Percentiles rank a stretch among this genome's conserved stretches.
Evolutionary conservation across 2,113 vertebrate genomes (phyloP).

Genomic region (Montifringilla adamsi): DNA sequence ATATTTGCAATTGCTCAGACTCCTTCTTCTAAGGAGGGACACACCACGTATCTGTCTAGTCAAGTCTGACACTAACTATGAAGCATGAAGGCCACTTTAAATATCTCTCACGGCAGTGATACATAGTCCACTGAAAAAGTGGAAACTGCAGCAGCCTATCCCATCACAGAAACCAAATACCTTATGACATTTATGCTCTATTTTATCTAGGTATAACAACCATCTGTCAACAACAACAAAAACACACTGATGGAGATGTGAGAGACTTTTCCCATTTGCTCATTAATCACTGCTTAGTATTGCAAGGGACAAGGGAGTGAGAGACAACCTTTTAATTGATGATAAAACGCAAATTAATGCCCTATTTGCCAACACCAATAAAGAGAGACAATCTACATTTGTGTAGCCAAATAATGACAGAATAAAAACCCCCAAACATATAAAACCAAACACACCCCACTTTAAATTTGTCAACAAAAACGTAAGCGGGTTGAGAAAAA

Average conservation of each 20-base stretch:
- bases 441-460: not conserved
- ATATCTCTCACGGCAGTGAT: not conserved
- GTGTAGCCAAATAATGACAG: not conserved
- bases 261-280: not conserved
- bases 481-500: not conserved
- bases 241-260: not conserved
- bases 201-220: conserved; percentile 18
- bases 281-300: not conserved
- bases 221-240: conserved; percentile 15
- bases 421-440: not conserved
- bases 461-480: not conserved
- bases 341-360: not conserved
- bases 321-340: not conserved
- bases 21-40: not conserved
- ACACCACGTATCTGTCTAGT: not conserved
- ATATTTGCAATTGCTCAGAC: not conserved
- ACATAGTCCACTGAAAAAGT: not conserved
- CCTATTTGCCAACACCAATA: conserved; percentile 21
- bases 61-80: not conserved
- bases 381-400: not conserved
- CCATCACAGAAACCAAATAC: not conserved
- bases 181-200: not conserved
- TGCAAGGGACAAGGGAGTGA: not conserved
- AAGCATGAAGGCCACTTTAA: not conserved
- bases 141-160: not conserved